These are phyloP conservation scores for Emydocephalus ijimae DNA, from an alignment of 2,113 vertebrate species.

Conservation along the genomic window DNA sequence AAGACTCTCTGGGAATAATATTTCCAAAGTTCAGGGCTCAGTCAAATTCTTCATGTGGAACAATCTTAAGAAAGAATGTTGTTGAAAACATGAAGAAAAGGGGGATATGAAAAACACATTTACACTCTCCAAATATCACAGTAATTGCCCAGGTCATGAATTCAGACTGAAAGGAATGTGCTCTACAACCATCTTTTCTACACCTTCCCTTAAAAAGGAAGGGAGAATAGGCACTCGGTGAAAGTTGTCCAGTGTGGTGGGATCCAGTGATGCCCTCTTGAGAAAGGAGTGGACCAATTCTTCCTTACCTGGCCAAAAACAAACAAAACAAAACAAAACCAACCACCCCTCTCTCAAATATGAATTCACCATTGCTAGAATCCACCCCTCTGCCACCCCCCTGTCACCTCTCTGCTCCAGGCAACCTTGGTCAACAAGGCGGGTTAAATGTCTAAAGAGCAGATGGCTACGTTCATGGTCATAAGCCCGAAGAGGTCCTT, in stretches of 20 bases:
- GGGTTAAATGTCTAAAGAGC: neutral
- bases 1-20: neutral
- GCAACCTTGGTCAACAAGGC: neutral
- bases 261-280: neutral
- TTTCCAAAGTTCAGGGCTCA: neutral
- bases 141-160: neutral
- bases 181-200: neutral
- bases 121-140: neutral
- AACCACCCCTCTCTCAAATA: neutral
- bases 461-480: neutral
- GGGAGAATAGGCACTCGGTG: neutral
- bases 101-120: neutral
- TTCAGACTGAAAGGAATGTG: neutral
- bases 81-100: neutral
- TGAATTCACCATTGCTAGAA: neutral
- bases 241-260: neutral
- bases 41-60: neutral
- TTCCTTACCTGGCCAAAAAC: neutral
- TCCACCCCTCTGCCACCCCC: neutral
- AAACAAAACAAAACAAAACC: neutral
- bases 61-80: neutral
- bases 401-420: neutral
- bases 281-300: neutral
- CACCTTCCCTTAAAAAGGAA: neutral
- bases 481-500: neutral